Conservation (phyloP, 2,888 invertebrate species). For the Halictus ligatus region DNA sequence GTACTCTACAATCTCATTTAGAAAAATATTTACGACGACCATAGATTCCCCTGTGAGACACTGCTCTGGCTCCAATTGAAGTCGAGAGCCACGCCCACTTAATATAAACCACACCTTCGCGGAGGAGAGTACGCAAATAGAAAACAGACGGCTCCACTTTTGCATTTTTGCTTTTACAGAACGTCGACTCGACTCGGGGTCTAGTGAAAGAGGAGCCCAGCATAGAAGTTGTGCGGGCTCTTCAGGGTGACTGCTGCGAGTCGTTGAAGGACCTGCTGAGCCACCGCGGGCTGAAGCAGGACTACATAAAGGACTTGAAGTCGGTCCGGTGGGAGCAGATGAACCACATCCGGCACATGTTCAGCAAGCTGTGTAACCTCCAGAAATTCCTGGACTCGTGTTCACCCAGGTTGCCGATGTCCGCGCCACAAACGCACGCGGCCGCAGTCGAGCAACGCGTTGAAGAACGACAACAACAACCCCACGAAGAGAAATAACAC, state of each 20-base stretch:
- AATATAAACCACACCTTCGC: too few species aligned
- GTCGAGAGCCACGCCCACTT: too few species aligned
- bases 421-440: constrained; percentile 33
- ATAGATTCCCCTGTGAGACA: too few species aligned
- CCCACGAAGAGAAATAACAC: constrained; percentile 39
- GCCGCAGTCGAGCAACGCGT: constrained; percentile 18
- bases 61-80: too few species aligned
- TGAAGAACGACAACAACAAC: constrained; percentile 38
- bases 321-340: constrained; percentile 84
- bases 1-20: too few species aligned
- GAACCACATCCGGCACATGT: constrained; percentile 84
- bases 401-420: constrained; percentile 59
- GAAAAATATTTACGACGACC: too few species aligned
- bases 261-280: constrained; percentile 72
- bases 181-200: constrained; percentile 16
- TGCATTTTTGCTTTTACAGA: constrained; percentile 16
- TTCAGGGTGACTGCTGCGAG: constrained; percentile 67
- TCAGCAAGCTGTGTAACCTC: constrained; percentile 83
- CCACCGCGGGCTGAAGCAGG: constrained; percentile 71
- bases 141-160: background rate
- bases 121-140: too few species aligned
- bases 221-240: constrained; percentile 63
- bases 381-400: constrained; percentile 84
- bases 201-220: constrained; percentile 24
- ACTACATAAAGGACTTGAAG: constrained; percentile 83